Evolutionary conservation across 2,797 vertebrate species (phyloP).

Genomic region (Rallus crepitans): DNA sequence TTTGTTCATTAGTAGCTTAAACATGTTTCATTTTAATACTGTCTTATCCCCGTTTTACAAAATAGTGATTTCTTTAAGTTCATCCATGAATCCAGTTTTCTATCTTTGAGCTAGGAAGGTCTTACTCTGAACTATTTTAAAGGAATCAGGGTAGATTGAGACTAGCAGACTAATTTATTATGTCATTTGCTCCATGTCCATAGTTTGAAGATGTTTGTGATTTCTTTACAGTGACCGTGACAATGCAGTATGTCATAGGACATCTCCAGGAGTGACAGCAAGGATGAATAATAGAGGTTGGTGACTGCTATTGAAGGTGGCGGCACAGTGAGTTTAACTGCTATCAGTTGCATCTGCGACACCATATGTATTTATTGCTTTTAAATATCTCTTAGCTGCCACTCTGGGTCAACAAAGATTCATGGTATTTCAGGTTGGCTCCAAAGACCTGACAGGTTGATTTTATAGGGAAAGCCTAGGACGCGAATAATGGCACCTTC

Average conservation of each 20-base stretch:
- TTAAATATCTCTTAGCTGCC: not conserved
- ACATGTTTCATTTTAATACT: not conserved
- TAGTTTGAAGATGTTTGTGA: not conserved
- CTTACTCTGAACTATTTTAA: not conserved
- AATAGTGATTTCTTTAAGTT: not conserved
- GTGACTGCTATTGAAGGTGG: not conserved
- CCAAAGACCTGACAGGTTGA: not conserved
- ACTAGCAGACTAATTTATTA: not conserved
- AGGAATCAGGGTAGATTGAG: not conserved
- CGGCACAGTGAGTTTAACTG: not conserved
- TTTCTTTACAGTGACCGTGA: accelerated
- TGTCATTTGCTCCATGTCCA: not conserved
- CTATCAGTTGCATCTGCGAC: accelerated
- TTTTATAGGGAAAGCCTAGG: not conserved
- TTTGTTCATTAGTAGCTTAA: not conserved
- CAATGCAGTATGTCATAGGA: not conserved
- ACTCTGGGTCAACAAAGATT: not conserved
- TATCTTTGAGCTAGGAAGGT: not conserved
- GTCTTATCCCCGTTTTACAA: not conserved
- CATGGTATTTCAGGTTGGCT: not conserved
- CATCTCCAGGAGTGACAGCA: not conserved
- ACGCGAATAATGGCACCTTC: not conserved
- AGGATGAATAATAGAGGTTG: not conserved
- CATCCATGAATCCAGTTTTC: not conserved
- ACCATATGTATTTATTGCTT: not conserved